phyloP scores from a whole-genome alignment of 2,888 invertebrate species.

The Rhagonycha fulva region DNA sequence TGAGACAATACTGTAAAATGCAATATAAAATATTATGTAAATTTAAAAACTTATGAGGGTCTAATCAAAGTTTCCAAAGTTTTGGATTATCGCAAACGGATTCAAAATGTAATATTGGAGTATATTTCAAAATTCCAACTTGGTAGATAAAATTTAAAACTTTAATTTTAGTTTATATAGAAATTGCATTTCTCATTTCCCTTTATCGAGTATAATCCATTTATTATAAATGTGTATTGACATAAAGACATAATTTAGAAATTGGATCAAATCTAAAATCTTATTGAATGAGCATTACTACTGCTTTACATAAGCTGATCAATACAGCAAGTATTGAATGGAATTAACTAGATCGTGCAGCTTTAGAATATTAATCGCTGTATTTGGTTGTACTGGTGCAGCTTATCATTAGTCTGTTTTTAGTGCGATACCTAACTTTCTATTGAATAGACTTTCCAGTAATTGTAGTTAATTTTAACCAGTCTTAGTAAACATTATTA shows the following conservation, averaged over 20 bases:
- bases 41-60: not conserved
- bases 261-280: conserved; percentile 12
- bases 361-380: conserved; percentile 26
- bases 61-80: not conserved
- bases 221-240: conserved; percentile 2
- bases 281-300: conserved; percentile 18
- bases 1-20: not conserved
- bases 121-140: not conserved
- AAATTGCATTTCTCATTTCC: not conserved
- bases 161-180: not conserved
- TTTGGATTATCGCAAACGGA: not conserved
- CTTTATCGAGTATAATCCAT: not conserved
- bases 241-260: conserved; percentile 6
- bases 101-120: not conserved
- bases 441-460: not conserved
- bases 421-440: conserved; percentile 22
- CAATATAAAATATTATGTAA: not conserved
- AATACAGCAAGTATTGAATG: conserved; percentile 25
- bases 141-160: not conserved
- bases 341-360: conserved; percentile 26
- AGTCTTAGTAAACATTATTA: not conserved
- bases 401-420: conserved; percentile 27
- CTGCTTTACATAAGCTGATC: conserved; percentile 23
- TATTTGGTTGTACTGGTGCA: conserved; percentile 24
- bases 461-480: not conserved